phyloP scores from a whole-genome alignment of 2,888 invertebrate genomes.

The Melipona bicolor region DNA sequence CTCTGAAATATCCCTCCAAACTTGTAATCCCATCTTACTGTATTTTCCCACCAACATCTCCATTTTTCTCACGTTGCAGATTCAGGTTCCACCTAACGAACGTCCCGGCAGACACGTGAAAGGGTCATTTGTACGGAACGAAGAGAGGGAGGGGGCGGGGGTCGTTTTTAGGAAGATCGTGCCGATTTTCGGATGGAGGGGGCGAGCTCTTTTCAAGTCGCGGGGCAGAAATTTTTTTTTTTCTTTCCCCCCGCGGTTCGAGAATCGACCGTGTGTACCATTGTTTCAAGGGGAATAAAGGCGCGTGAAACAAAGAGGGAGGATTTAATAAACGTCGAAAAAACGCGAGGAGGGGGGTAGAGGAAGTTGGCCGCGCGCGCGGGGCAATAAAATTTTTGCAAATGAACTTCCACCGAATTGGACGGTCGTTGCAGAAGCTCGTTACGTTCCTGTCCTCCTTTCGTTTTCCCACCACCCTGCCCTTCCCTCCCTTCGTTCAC shows the following conservation, averaged over 20 bases:
- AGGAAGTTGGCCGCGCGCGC: not conserved
- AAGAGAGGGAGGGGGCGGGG: not conserved
- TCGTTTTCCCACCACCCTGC: too few relatives aligned
- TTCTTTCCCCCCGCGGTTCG: not conserved
- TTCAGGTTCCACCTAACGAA: slow-evolving; percentile 6
- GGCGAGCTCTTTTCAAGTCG: not conserved
- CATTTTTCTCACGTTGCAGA: not conserved
- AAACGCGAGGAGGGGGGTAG: not conserved
- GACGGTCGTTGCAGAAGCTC: slow-evolving; percentile 8
- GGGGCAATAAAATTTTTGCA: slow-evolving; percentile 39
- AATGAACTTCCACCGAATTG: slow-evolving; percentile 25
- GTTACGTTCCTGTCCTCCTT: slow-evolving; percentile 2
- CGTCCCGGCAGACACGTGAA: not conserved
- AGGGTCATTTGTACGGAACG: not conserved
- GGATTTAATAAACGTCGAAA: slow-evolving; percentile 47
- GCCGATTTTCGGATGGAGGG: slow-evolving; percentile 2
- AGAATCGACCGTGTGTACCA: slow-evolving; percentile 16
- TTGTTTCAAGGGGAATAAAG: slow-evolving; percentile 18
- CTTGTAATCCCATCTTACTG: not conserved
- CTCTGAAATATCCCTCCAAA: not conserved
- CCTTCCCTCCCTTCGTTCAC: not conserved
- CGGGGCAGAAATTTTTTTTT: not conserved
- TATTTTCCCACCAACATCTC: not conserved
- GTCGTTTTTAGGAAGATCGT: not conserved
- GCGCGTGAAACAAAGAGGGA: slow-evolving; percentile 7